Percentiles rank a stretch among this genome's conserved stretches.
These are phyloP conservation scores for Lepidochrysops patricia DNA, from an alignment of 2,888 invertebrate genomes.

Conservation along the genomic window DNA sequence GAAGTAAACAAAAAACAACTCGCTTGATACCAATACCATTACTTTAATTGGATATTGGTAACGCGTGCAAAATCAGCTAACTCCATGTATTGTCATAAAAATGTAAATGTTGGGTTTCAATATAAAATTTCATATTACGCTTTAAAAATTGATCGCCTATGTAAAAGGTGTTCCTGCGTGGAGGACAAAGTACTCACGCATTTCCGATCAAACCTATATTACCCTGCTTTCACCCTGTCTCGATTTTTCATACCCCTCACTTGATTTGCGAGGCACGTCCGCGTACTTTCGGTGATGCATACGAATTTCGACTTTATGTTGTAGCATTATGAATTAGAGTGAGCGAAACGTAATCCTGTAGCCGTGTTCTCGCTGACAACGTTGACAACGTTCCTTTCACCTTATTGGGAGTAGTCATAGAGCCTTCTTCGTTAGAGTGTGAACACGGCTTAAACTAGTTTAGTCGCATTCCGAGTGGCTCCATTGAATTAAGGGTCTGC, in stretches of 20 bases:
- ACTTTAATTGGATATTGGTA: not conserved
- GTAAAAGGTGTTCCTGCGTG: constrained; percentile 23
- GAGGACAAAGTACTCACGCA: constrained; percentile 32
- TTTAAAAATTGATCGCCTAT: constrained; percentile 18
- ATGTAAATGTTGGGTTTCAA: not conserved
- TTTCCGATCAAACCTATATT: constrained; percentile 63
- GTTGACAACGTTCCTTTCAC: constrained; percentile 45
- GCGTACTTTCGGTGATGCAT: constrained; percentile 17
- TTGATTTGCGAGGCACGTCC: constrained; percentile 70
- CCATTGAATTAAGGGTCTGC: constrained; percentile 43
- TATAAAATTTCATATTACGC: constrained; percentile 3
- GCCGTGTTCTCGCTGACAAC: constrained; percentile 52
- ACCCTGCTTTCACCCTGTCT: constrained; percentile 58
- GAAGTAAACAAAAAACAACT: too few relatives aligned
- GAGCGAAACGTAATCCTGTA: constrained; percentile 21
- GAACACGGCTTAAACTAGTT: constrained; percentile 37
- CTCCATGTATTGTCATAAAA: not conserved
- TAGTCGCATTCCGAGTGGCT: constrained; percentile 36
- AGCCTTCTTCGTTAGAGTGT: constrained; percentile 43
- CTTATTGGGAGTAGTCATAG: constrained; percentile 49
- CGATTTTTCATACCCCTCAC: constrained; percentile 71
- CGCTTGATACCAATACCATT: not conserved
- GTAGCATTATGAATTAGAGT: constrained; percentile 30
- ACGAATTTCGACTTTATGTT: constrained; percentile 41
- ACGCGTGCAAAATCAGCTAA: not conserved